Conservation (phyloP, 2,888 invertebrate species). For the Tortrix viridana region DNA sequence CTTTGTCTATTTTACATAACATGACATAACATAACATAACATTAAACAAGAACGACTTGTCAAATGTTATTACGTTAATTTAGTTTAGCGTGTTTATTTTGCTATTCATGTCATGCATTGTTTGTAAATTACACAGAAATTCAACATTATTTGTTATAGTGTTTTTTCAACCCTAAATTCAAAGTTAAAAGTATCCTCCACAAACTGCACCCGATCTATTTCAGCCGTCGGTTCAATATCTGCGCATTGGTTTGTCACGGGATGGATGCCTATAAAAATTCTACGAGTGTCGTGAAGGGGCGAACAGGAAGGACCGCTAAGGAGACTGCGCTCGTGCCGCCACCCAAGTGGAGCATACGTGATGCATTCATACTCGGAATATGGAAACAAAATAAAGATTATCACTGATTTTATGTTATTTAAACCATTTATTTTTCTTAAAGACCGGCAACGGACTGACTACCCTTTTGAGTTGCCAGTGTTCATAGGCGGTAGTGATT, state of each 20-base stretch:
- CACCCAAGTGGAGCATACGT: constrained; percentile 63
- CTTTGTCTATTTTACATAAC: constrained; percentile 8
- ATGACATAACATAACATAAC: constrained; percentile 1
- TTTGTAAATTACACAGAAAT: too few relatives aligned
- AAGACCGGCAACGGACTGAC: too few relatives aligned
- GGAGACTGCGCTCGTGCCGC: constrained; percentile 65
- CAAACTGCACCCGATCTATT: constrained; percentile 23
- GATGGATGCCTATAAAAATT: constrained; percentile 68
- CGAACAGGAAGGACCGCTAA: constrained; percentile 67
- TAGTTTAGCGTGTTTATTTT: too few relatives aligned
- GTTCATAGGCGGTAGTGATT: too few relatives aligned
- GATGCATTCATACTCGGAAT: constrained; percentile 26
- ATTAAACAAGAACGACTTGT: not conserved
- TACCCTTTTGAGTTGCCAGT: too few relatives aligned
- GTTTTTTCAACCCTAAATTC: not conserved
- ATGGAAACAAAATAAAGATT: not conserved
- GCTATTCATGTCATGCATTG: too few relatives aligned
- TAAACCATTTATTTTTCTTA: not conserved
- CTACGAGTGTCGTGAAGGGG: constrained; percentile 63
- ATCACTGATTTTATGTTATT: not conserved
- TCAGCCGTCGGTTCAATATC: constrained; percentile 28
- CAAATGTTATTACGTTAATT: too few relatives aligned
- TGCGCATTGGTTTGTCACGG: constrained; percentile 39
- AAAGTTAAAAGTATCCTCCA: constrained; percentile 11
- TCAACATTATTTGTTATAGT: too few relatives aligned